These are phyloP conservation scores for Hypocryptadius cinnamomeus DNA, from an alignment of 2,113 vertebrate species.

Conservation along the genomic window DNA sequence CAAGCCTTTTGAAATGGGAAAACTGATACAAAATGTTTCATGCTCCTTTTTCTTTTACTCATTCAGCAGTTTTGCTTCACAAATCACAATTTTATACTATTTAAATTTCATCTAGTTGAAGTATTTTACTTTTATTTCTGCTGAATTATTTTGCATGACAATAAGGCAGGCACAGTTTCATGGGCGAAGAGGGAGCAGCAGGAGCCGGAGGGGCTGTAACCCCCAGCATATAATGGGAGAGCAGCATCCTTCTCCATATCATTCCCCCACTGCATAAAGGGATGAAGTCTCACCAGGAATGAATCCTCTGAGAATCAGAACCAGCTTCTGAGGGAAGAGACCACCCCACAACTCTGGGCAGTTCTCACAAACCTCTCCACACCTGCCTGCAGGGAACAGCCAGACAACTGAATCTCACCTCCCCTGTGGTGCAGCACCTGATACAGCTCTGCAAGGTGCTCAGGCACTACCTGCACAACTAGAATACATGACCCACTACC, in stretches of 20 bases:
- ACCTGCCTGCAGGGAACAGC: background rate
- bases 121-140: constrained; percentile 27
- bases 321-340: background rate
- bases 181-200: background rate
- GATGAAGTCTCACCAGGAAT: background rate
- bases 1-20: constrained; percentile 17
- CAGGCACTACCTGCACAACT: background rate
- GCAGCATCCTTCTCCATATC: background rate
- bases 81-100: constrained; percentile 48
- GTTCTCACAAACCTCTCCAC: background rate
- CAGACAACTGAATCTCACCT: background rate
- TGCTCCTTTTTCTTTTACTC: constrained; percentile 54
- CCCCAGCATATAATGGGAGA: background rate
- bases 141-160: constrained; percentile 39
- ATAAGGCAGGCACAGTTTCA: background rate
- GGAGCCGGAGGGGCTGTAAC: background rate
- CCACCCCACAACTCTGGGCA: background rate
- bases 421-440: background rate
- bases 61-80: constrained; percentile 53
- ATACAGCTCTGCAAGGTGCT: background rate
- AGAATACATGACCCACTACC: background rate
- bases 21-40: constrained; percentile 37
- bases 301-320: background rate
- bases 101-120: constrained; percentile 49
- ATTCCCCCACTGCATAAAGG: background rate